Evolutionary conservation across 2,888 invertebrate species (phyloP), one percentile per base, ranked within the genome.

Genomic region (Uloborus plumipes): DNA sequence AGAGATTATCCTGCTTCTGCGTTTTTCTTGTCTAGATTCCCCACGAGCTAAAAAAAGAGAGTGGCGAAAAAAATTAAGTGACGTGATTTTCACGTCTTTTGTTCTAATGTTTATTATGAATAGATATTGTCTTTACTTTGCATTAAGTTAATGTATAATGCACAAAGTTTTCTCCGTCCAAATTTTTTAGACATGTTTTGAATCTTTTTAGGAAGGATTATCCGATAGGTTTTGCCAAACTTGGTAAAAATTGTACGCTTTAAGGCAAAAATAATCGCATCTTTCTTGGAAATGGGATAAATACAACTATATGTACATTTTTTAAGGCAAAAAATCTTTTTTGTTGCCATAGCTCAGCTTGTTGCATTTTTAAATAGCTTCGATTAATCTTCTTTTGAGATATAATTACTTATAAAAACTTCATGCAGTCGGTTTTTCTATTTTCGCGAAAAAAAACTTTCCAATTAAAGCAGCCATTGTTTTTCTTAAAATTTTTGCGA

Each of bases 1-100:
- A 83, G 72, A 66, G 83, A 83, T 83, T 83, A 83, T 81, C 80
- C 74, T 65, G 61, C 18, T 74, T 74, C 69, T 70, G 55, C 73
- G 51, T 69, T 50, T 71, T 81, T 81, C 75, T 81, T 81, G 47
- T 20, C 7, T 18, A 64, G 64, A 47, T 74, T 64, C 64, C 73
- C 65, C 20, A n/a, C 9, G 53, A 53, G 39, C 14, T 16, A 26
- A 61, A 61, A 22, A 61, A 22, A 16, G 26, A 26, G 14, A 22
- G 14, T 9, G 71, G 15, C 18, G 59, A 49, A 71, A 59, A 71
- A 61, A 71, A 58, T n/a, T 71, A 59, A 59, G 26, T 26, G 18
- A 15, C 22, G 50, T 22, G 26, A n/a, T 71, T 71, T 61, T 22
- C 61, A 65, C 9, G 31, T 66, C 78, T 66, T 72, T 78, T 78